phyloP scores from a whole-genome alignment of 2,797 vertebrate genomes.

The Sparus aurata region DNA sequence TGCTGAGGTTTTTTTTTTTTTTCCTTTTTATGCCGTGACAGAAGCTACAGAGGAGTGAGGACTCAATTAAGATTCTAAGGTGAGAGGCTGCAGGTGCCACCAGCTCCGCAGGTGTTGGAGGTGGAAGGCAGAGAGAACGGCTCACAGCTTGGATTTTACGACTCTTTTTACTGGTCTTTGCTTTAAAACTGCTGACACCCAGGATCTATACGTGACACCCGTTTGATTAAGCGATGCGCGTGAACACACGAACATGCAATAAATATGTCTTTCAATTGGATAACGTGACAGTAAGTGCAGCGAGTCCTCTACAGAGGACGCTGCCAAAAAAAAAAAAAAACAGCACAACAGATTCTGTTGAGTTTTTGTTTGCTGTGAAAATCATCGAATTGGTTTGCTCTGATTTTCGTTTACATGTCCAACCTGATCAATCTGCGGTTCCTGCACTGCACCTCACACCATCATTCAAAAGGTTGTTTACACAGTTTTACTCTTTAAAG shows the following conservation, averaged over 20 bases:
- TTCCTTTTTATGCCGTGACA: not conserved
- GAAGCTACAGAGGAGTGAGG: slow-evolving; percentile 23
- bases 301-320: not conserved
- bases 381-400: not conserved
- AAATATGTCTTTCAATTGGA: not conserved
- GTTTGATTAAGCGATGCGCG: slow-evolving; percentile 18
- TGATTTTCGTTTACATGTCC: slow-evolving; percentile 11
- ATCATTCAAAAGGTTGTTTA: not conserved
- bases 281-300: not conserved
- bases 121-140: slow-evolving; percentile 29
- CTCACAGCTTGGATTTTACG: slow-evolving; percentile 47
- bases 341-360: not conserved
- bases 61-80: slow-evolving; percentile 44
- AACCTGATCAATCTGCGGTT: slow-evolving; percentile 2
- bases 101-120: slow-evolving; percentile 49
- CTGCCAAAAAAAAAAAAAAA: not conserved
- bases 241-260: not conserved
- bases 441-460: not conserved
- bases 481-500: not conserved
- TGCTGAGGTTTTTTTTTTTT: too few relatives aligned
- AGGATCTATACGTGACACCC: not conserved
- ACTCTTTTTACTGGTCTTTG: slow-evolving; percentile 15
- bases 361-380: slow-evolving; percentile 4
- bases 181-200: slow-evolving; percentile 22
- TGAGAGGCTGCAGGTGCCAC: slow-evolving; percentile 53